phyloP scores from a whole-genome alignment of 2,888 invertebrate species.

The Acanthococcus lagerstroemiae region DNA sequence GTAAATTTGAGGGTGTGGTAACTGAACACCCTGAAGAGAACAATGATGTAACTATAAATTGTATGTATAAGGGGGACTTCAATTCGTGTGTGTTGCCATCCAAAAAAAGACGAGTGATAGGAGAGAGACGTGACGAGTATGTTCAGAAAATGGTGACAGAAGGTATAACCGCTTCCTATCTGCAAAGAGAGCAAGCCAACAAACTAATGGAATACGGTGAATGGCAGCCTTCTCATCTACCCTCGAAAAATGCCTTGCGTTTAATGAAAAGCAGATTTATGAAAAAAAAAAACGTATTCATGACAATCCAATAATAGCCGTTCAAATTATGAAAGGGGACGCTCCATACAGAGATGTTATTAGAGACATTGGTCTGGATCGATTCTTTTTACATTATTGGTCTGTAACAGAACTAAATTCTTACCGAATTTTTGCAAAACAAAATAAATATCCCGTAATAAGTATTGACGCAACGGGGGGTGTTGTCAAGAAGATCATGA shows the following conservation, averaged over 20 bases:
- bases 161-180: background rate
- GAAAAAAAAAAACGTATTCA: background rate
- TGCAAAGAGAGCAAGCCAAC: background rate
- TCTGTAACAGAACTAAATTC: background rate
- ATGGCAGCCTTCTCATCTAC: background rate
- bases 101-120: no score
- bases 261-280: background rate
- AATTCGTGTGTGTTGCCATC: no score
- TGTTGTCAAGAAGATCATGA: background rate
- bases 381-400: slow-evolving; percentile 20
- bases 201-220: background rate
- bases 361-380: slow-evolving; percentile 1
- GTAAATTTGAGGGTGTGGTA: no score
- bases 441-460: background rate
- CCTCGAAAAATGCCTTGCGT: background rate
- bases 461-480: slow-evolving; percentile 10
- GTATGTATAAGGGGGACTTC: no score
- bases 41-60: no score
- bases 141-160: background rate
- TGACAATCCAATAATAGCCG: slow-evolving; percentile 4
- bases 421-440: background rate
- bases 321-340: background rate
- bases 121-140: no score
- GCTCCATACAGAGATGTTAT: background rate
- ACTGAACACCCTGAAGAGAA: no score